Evolutionary conservation across 2,888 invertebrate species (phyloP), one percentile per base, ranked within the genome.

Genomic region (Agapetus fuscipes): DNA sequence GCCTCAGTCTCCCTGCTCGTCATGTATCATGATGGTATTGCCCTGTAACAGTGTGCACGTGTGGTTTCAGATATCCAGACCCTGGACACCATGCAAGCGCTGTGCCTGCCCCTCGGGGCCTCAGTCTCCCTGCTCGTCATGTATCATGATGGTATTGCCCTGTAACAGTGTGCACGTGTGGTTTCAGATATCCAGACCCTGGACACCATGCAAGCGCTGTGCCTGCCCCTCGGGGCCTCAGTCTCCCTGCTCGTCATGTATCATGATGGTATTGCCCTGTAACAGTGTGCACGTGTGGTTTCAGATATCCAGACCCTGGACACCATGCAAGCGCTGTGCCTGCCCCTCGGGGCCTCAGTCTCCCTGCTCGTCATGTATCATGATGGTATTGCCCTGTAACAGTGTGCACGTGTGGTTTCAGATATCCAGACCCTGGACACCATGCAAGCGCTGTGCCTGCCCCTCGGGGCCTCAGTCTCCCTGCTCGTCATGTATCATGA

Each of bases 401-500:
- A n/a, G n/a, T n/a, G n/a, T n/a, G n/a, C n/a, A n/a, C n/a, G n/a
- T n/a, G n/a, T n/a, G n/a, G n/a, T 56, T 56, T 55, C 72, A 73
- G 77, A 81, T 62, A 84, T 95, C 49, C 94, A 95, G 64, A 95
- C 95, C 1, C 68, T 96, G 59, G 94, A 95, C 66, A 91, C 93
- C 43, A 88, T 95, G 83, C 96, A 96, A 66, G 96, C 95, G 53
- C 76, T 96, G 56, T 94, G 95, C 70, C 77, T 96, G 61, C 96
- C 96, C 41, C 72, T 93, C 48, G 94, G 94, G 56, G 95, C 96
- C 53, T 95, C 95, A 48, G 83, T 94, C 53, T 95, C 95, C 45
- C 74, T 96, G 49, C 80, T 96, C 46, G 82, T 96, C 56, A 96
- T 96, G 95, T 96, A n/a, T n/a, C n/a, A n/a, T n/a, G n/a, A n/a